Percentiles rank a stretch among this genome's conserved stretches.
These are phyloP conservation scores for Pollenia labialis DNA, from an alignment of 2,888 invertebrate species.

Conservation along the genomic window DNA sequence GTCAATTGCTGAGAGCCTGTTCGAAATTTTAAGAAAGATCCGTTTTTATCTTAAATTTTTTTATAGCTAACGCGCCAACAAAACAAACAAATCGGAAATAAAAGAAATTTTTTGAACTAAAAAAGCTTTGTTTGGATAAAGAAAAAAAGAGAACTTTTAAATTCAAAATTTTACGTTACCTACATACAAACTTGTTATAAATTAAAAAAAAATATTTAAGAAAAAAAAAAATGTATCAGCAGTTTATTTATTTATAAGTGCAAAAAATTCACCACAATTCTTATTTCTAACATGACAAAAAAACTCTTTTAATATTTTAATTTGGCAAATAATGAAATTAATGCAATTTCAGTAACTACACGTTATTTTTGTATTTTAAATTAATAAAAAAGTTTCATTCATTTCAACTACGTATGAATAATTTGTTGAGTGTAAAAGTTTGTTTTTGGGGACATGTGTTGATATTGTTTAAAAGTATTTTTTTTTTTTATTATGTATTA, in stretches of 20 bases:
- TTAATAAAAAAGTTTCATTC: background rate
- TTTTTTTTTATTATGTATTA: background rate
- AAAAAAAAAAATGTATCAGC: background rate
- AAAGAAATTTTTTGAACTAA: conserved; percentile 9
- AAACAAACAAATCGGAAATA: conserved; percentile 53
- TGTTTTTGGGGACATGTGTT: conserved; percentile 47
- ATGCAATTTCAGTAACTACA: background rate
- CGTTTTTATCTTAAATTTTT: conserved; percentile 80
- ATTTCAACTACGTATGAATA: background rate
- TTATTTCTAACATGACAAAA: background rate
- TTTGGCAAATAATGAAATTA: conserved; percentile 16
- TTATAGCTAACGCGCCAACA: conserved; percentile 20
- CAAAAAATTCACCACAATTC: background rate
- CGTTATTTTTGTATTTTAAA: background rate
- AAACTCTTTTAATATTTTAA: conserved; percentile 17
- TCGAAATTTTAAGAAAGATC: conserved; percentile 82
- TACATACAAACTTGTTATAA: background rate
- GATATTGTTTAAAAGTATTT: conserved; percentile 17
- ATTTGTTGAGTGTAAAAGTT: background rate
- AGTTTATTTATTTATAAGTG: too few species aligned
- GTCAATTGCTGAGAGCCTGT: conserved; percentile 78
- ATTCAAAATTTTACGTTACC: too few species aligned
- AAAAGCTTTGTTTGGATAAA: conserved; percentile 29
- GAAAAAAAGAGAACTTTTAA: background rate
- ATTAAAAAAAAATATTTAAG: conserved; percentile 5